Base-by-base conservation (phyloP, 1,140 invertebrate species). In the Brachionus sp. region DNA sequence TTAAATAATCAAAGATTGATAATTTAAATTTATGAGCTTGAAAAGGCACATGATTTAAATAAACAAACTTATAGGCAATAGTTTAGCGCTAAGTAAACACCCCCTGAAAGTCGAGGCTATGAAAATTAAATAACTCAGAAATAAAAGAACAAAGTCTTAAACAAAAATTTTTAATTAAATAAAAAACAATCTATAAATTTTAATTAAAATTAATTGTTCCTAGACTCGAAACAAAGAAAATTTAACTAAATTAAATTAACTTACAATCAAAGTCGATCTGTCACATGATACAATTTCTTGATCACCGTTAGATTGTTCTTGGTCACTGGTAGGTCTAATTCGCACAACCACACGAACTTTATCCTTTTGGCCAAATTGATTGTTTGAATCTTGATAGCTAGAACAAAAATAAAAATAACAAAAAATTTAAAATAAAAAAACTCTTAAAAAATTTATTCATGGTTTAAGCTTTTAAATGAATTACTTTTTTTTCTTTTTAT, bases 321-420 rank as follows among this genome's bases (percentile, higher is more conserved):
- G 66, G 35, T 73, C 66, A 44, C 39, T 62, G 2, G 50, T 37
- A 6, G 82, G 82, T 73, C 82, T 62, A 2, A 83, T 57, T 25
- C 82, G 39, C 23, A 83, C 82, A 13, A 83, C 66, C 35, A 83
- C 82, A 35, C 82, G 39, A 0, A 83, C 44, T 50, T 57, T 50
- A 33, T 83, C 82, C 35, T 70, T 83, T 33, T 82, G 62, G 0
- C 50, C 33, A 66, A 42, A 80, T 44, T 80, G 50, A 57, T 80
- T 53, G 35, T 80, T 66, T 25, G 50, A 66, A 13, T 80, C 70
- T 25, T 75, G 42, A 75, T 46, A 46, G 44, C 42, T 46, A 25
- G 29, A 29, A 29, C 29, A 46, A 75, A 75, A 75, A 10, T 7
- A 73, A 73, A 42, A 73, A 35, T 73, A 16, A 9, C 3, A 73